A percentile compares a stretch with the other conserved stretches of the same genome.
Conservation (phyloP, 1,140 invertebrate species). For the Homarus americanus region DNA sequence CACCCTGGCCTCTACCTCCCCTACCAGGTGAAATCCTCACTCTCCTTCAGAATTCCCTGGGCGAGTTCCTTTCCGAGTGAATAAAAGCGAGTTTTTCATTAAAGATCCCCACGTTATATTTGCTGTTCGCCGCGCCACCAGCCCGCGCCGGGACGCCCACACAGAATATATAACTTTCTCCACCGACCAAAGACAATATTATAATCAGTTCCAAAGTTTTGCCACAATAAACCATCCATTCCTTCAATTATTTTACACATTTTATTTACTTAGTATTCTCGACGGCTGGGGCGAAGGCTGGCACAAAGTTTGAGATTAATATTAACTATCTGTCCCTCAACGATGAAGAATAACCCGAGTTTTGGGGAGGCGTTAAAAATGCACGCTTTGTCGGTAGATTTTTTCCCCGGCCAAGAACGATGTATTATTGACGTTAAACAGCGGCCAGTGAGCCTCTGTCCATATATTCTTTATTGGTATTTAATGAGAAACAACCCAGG, state of each 20-base stretch:
- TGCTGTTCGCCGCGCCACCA: constrained; percentile 31
- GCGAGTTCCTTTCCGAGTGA: constrained; percentile 53
- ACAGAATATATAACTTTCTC: constrained; percentile 61
- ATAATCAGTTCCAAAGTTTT: constrained; percentile 68
- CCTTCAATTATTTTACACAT: constrained; percentile 72
- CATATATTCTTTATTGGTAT: not conserved
- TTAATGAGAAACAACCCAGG: not conserved
- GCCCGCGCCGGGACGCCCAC: not conserved
- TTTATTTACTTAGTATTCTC: constrained; percentile 71
- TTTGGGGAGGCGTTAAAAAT: constrained; percentile 60
- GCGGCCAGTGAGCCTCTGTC: not conserved
- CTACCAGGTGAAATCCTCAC: constrained; percentile 10
- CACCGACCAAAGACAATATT: constrained; percentile 67
- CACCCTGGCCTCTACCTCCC: not conserved
- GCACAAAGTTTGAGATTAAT: constrained; percentile 69
- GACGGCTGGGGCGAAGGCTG: constrained; percentile 27
- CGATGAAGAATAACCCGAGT: constrained; percentile 69
- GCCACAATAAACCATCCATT: constrained; percentile 67
- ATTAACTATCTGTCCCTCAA: constrained; percentile 67
- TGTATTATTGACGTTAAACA: constrained; percentile 52
- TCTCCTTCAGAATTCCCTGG: constrained; percentile 55
- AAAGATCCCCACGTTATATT: constrained; percentile 53
- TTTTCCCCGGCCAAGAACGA: not conserved
- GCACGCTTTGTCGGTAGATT: constrained; percentile 1
- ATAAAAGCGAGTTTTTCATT: constrained; percentile 65